phyloP scores from a whole-genome alignment of 2,113 vertebrate genomes.

The Cnemophilus loriae region DNA sequence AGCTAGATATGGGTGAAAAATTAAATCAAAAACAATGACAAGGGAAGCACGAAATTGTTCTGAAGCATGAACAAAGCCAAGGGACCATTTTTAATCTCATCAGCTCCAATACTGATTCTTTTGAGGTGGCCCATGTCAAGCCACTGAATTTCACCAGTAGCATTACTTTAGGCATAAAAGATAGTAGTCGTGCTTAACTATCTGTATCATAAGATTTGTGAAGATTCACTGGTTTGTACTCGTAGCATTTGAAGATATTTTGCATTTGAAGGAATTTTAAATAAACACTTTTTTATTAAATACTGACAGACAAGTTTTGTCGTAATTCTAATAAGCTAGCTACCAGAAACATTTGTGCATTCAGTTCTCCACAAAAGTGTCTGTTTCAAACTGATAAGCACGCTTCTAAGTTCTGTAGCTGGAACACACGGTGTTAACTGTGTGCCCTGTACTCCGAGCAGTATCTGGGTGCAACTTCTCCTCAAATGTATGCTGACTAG shows the following conservation, averaged over 20 bases:
- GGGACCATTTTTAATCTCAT: neutral
- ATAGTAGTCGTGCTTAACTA: neutral
- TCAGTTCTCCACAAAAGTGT: neutral
- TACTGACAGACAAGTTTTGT: neutral
- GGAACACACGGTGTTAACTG: neutral
- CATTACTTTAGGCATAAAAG: neutral
- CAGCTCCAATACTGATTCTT: neutral
- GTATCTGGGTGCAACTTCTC: neutral
- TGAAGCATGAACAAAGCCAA: neutral
- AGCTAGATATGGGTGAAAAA: neutral
- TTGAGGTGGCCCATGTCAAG: neutral
- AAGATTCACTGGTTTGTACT: neutral
- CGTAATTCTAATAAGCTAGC: neutral
- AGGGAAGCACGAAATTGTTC: neutral
- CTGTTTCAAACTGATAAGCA: neutral
- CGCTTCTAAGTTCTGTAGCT: neutral
- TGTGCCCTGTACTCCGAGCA: neutral
- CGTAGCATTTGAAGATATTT: neutral
- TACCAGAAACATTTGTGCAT: neutral
- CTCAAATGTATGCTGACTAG: neutral
- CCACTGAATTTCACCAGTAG: neutral
- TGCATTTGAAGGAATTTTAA: neutral
- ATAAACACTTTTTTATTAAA: neutral
- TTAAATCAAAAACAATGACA: neutral
- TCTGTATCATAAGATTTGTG: neutral